Conservation (phyloP, 2,888 invertebrate species). For the Lottia gigantea region DNA sequence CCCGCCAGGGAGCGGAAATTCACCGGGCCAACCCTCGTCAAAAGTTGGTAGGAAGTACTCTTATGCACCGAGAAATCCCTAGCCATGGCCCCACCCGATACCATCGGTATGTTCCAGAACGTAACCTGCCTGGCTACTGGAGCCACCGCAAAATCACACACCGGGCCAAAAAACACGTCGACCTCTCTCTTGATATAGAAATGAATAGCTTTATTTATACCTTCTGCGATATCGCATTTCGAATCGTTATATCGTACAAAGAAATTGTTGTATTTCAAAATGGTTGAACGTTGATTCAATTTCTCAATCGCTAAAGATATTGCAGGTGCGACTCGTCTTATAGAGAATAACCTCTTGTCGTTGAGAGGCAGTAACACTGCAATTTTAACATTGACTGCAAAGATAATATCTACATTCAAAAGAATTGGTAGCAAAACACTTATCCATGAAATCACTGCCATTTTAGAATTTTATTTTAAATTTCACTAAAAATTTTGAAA, state of each 20-base stretch:
- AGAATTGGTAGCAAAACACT: too few relatives aligned
- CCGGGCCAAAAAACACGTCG: slow-evolving; percentile 63
- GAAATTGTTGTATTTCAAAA: slow-evolving; percentile 60
- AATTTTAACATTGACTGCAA: slow-evolving; percentile 37
- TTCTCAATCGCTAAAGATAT: slow-evolving; percentile 57
- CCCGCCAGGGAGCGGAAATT: slow-evolving; percentile 50
- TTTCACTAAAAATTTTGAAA: too few relatives aligned
- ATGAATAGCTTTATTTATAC: slow-evolving; percentile 55
- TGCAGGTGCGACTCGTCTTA: slow-evolving; percentile 57
- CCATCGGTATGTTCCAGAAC: slow-evolving; percentile 87
- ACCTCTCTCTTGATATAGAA: slow-evolving; percentile 48
- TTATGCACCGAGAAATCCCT: slow-evolving; percentile 54
- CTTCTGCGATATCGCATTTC: slow-evolving; percentile 49
- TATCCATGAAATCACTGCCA: too few relatives aligned
- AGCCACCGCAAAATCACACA: slow-evolving; percentile 78
- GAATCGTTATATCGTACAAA: slow-evolving; percentile 48
- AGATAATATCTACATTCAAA: too few relatives aligned
- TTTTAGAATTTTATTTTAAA: too few relatives aligned
- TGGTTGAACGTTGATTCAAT: slow-evolving; percentile 30
- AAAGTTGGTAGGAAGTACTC: slow-evolving; percentile 75
- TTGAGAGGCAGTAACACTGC: slow-evolving; percentile 52
- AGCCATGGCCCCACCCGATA: slow-evolving; percentile 73
- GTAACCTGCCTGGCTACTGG: slow-evolving; percentile 81
- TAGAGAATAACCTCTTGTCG: slow-evolving; percentile 46
- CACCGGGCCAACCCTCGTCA: slow-evolving; percentile 73